Evolutionary conservation across 2,113 vertebrate species (phyloP), one percentile per base, ranked within the genome.

Genomic region (Xerus inauris): DNA sequence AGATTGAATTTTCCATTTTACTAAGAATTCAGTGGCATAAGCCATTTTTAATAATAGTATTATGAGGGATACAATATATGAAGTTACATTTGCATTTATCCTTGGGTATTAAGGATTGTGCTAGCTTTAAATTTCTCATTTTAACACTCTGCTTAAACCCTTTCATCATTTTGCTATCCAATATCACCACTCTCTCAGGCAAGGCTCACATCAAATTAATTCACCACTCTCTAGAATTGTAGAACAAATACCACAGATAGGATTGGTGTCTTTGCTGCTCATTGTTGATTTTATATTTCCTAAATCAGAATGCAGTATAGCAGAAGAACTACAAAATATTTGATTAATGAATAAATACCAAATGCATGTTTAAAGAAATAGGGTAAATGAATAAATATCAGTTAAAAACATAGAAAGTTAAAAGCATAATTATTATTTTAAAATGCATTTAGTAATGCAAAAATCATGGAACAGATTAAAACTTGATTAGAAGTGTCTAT

Each of bases 81-180:
- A 57, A 69, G 30, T 51, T 69, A 40, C 57, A 84, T 69, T 85
- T 97, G 54, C 72, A 85, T 75, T 94, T 81, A 75, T 80, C 14
- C 20, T 86, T 81, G 47, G 16, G 84, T 14, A 80, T 94, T 91
- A 89, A 94, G 32, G 42, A 89, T 85, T 73, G 20, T 51, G 8
- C 47, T 89, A 28, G 57, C 47, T 85, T 1, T 84, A 92, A 51
- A 35, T 47, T 84, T 79, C 49, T 91, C 51, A 92, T 77, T 87
- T 95, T 94, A 95, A 72, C 65, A 30, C 45, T 91, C 22, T 72
- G 42, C 22, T 82, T 64, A 72, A 95, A 87, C 51, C 42, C 14
- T 87, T 83, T n/a, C 72, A 84, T 88, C 17, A 59, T 91, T 88
- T 71, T 83, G 8, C 35, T 84, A 59, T 20, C 40, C 28, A 91